Percentiles rank a stretch among this genome's conserved stretches.
Evolutionary conservation across 2,113 vertebrate species (phyloP).

Genomic region (Nettapus auritus): DNA sequence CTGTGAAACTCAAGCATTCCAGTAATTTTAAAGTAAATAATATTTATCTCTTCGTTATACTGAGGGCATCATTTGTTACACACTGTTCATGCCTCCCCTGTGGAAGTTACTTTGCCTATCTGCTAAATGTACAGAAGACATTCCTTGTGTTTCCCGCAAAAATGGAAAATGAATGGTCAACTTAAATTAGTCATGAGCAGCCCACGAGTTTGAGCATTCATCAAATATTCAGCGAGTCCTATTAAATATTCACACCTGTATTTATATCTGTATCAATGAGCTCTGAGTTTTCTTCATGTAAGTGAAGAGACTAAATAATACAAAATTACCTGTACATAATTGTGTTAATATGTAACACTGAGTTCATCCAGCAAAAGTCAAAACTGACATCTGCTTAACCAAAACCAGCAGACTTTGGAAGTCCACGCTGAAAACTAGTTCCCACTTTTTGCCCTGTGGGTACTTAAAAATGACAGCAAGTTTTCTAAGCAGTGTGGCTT

Average conservation of each 20-base stretch:
- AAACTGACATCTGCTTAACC: neutral
- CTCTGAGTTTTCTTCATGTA: neutral
- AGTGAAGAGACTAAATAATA: neutral
- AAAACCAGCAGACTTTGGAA: neutral
- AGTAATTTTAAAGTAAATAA: neutral
- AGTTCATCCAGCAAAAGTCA: neutral
- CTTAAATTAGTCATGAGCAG: neutral
- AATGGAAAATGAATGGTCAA: neutral
- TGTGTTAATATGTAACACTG: neutral
- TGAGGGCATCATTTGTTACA: neutral
- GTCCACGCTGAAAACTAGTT: neutral
- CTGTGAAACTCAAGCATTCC: constrained; percentile 13
- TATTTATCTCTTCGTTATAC: neutral
- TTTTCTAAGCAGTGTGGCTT: neutral
- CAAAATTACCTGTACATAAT: neutral
- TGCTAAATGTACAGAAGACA: neutral
- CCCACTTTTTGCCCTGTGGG: neutral
- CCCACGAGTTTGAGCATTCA: neutral
- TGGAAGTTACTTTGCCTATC: neutral
- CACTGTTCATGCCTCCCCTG: accelerated
- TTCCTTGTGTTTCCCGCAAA: neutral
- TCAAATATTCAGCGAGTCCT: neutral
- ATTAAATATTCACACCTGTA: neutral
- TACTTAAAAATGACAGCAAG: neutral
- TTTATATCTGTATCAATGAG: neutral